Conservation (phyloP, 2,888 invertebrate species). For the Andrena camellia region DNA sequence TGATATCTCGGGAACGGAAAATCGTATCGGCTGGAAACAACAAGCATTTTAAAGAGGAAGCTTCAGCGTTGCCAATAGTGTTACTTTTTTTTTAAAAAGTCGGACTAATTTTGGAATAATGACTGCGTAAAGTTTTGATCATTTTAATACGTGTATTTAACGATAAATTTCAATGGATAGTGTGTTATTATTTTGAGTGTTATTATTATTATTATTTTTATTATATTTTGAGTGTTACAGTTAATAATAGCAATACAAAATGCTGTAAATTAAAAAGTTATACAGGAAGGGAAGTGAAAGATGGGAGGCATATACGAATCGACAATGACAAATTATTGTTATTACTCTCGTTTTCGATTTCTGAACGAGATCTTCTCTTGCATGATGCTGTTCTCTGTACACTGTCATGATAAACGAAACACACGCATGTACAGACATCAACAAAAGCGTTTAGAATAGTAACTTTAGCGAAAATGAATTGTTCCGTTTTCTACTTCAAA, state of each 20-base stretch:
- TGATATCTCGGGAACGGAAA: conserved; percentile 25
- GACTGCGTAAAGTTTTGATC: background rate
- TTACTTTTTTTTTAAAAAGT: background rate
- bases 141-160: background rate
- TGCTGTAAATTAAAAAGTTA: background rate
- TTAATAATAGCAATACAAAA: background rate
- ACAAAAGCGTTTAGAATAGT: conserved; percentile 9
- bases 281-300: background rate
- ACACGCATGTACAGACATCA: conserved; percentile 34
- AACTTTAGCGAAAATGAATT: background rate
- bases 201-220: background rate
- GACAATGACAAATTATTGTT: conserved; percentile 17
- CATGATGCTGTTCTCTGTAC: conserved; percentile 59
- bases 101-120: background rate
- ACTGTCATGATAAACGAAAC: conserved; percentile 28
- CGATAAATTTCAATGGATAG: background rate
- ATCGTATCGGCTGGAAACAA: background rate
- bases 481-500: background rate
- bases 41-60: conserved; percentile 4
- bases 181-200: background rate
- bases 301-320: background rate
- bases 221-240: background rate
- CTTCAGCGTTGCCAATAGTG: background rate
- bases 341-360: conserved; percentile 29
- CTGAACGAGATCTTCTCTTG: conserved; percentile 55